Evolutionary conservation across 2,113 vertebrate species (phyloP), one percentile per base, ranked within the genome.

Genomic region (Asarcornis scutulata): DNA sequence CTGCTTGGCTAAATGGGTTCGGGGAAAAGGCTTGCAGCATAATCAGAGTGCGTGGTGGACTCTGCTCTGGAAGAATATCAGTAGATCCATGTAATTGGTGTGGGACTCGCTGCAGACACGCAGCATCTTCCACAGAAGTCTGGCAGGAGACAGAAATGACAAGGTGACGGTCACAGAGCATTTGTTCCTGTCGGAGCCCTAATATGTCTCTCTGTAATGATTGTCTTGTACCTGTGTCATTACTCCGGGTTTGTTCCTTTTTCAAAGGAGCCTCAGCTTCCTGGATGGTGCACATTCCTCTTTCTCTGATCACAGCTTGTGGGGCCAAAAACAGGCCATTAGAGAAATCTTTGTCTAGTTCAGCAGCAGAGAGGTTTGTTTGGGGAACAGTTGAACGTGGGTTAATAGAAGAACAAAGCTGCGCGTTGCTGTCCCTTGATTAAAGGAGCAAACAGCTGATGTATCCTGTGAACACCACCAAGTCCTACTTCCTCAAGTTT

Each of bases 41-140:
- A n/a, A n/a, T n/a, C n/a, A n/a, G n/a, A n/a, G 44, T 32, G 27
- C 5, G 0, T 46, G 31, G 31, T 59, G 20, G 40, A 21, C 38
- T 90, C 36, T 50, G 5, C 60, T 86, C 20, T 40, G 18, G 27
- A 77, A 55, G 55, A 66, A 15, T 29, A 15, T 40, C 14, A 8
- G 5, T 82, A 11, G 9, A 3, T 63, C 2, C 25, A 3, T 44
- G 1, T 42, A 13, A 7, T 50, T 66, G 36, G 82, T 59, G 11
- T 31, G 67, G 29, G 60, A 16, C 27, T 86, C 3, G 2, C 13
- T 78, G 81, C 31, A 50, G 48, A 3, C 38, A 0, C 48, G 29
- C 9, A 17, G 31, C 20, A 9, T 60, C 31, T 88, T 91, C 31
- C 27, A 27, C 11, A 6, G 15, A 59, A 46, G 10, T 26, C 44